A percentile compares a stretch with the other conserved stretches of the same genome.
Evolutionary conservation across 2,113 vertebrate genomes (phyloP).

Genomic region (Colinus virginianus): DNA sequence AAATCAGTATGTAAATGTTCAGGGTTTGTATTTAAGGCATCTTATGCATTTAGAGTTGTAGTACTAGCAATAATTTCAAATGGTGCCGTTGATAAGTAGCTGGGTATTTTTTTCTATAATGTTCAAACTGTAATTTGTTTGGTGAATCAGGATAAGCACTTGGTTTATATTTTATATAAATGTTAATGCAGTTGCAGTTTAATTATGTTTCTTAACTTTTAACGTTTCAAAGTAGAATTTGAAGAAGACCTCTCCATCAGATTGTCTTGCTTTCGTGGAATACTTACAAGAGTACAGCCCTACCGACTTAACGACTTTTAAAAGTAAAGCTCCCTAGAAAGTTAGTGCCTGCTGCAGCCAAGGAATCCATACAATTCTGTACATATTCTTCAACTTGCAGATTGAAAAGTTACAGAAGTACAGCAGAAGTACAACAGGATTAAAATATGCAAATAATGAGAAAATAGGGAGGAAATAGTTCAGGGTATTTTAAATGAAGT

Average conservation of each 20-base stretch:
- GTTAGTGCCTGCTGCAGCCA: slow-evolving; percentile 22
- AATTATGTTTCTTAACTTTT: slow-evolving; percentile 98
- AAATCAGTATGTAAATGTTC: slow-evolving; percentile 99
- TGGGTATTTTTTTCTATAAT: slow-evolving; percentile 75
- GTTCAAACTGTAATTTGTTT: slow-evolving; percentile 99
- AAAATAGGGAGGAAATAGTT: not conserved
- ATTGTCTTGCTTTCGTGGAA: slow-evolving; percentile 74
- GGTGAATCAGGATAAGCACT: slow-evolving; percentile 97
- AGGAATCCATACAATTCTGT: not conserved
- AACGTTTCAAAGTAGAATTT: slow-evolving; percentile 77
- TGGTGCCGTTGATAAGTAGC: slow-evolving; percentile 97
- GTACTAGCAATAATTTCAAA: slow-evolving; percentile 96
- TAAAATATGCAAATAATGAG: not conserved
- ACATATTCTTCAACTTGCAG: not conserved
- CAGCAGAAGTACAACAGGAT: not conserved
- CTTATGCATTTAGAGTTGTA: slow-evolving; percentile 98
- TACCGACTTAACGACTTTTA: slow-evolving; percentile 5
- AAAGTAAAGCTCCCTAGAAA: slow-evolving; percentile 63
- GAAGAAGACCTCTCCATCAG: slow-evolving; percentile 74
- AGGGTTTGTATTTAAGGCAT: slow-evolving; percentile 98
- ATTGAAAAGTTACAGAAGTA: not conserved
- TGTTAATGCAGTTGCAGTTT: slow-evolving; percentile 88
- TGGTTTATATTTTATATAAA: slow-evolving; percentile 98
- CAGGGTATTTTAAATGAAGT: not conserved
- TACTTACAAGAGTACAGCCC: slow-evolving; percentile 21